These are phyloP conservation scores for Poecile atricapillus DNA, from an alignment of 2,113 vertebrate genomes.

Conservation along the genomic window DNA sequence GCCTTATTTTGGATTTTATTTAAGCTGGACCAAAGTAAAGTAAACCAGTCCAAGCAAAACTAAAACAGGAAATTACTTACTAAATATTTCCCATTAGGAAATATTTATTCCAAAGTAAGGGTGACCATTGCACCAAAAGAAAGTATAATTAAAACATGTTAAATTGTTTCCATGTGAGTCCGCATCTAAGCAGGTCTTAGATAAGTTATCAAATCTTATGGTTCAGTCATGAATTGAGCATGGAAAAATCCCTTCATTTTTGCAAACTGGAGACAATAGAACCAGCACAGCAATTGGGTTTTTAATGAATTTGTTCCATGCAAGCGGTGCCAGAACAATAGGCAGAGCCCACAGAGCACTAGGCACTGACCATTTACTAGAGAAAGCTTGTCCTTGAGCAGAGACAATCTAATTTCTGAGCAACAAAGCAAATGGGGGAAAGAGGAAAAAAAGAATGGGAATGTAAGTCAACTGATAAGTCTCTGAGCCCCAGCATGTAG, in stretches of 20 bases:
- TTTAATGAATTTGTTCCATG: neutral
- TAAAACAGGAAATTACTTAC: neutral
- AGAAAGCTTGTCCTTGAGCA: neutral
- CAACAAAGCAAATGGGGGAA: neutral
- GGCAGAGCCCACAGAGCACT: neutral
- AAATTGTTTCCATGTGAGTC: neutral
- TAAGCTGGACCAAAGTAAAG: neutral
- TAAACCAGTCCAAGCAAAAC: neutral
- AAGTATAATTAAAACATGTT: neutral
- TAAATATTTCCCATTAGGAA: neutral
- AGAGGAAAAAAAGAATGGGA: neutral
- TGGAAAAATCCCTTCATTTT: neutral
- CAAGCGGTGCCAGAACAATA: neutral
- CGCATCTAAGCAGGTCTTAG: neutral
- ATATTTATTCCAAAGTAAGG: neutral
- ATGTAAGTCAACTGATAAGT: neutral
- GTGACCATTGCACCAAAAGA: neutral
- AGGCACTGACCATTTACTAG: neutral
- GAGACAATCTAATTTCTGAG: neutral
- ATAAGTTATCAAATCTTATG: neutral
- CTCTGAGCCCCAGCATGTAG: rapidly evolving
- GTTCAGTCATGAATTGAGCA: neutral
- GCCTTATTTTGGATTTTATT: neutral
- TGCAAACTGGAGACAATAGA: neutral
- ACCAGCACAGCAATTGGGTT: neutral